phyloP scores from a whole-genome alignment of 2,113 vertebrate genomes.

The Pachycephala philippinensis region DNA sequence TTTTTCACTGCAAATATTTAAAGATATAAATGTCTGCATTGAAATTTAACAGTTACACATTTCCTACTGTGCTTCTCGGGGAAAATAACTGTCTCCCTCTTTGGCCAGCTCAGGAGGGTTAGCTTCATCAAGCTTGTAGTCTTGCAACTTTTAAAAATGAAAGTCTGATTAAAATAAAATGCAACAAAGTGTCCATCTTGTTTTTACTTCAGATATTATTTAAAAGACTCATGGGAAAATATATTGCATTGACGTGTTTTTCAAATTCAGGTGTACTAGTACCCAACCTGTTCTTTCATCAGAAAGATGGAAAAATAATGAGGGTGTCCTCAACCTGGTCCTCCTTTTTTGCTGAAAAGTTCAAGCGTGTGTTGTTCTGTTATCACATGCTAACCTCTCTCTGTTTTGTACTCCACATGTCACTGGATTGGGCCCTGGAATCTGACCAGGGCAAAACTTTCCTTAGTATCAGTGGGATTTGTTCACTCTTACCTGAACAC shows the following conservation, averaged over 20 bases:
- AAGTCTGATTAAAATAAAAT: not conserved
- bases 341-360: not conserved
- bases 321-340: not conserved
- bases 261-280: not conserved
- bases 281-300: not conserved
- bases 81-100: not conserved
- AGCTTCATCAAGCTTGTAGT: not conserved
- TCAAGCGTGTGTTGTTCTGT: not conserved
- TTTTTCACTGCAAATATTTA: not conserved
- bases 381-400: not conserved
- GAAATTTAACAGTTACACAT: not conserved
- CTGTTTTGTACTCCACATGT: not conserved
- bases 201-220: not conserved
- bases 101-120: not conserved
- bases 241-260: rapidly evolving
- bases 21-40: not conserved
- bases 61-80: not conserved
- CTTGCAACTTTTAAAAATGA: not conserved
- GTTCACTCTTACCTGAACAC: not conserved
- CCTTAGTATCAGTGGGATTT: not conserved
- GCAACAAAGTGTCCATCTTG: not conserved
- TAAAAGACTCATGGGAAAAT: not conserved
- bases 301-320: not conserved
- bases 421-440: not conserved
- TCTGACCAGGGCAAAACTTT: not conserved